phyloP scores from a whole-genome alignment of 2,797 vertebrate species.

The Siniperca scherzeri region DNA sequence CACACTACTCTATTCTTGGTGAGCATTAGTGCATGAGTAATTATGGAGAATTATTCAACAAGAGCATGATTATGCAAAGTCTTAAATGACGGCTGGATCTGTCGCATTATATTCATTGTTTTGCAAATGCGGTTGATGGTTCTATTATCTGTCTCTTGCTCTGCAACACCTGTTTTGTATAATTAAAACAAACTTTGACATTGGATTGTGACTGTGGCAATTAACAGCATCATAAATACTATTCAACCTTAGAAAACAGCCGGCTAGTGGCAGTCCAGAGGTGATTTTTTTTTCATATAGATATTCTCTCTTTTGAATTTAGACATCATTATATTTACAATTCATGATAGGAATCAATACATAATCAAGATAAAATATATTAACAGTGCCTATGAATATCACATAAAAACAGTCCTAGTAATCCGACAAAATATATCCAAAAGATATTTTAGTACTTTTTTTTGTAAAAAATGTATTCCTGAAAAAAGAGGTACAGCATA shows the following conservation, averaged over 20 bases:
- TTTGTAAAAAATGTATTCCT: too few relatives aligned
- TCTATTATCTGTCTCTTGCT: conserved; percentile 80
- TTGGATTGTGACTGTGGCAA: conserved; percentile 76
- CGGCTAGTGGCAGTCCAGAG: conserved; percentile 33
- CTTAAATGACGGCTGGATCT: conserved; percentile 83
- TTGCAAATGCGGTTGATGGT: conserved; percentile 85
- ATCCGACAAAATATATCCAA: too few relatives aligned
- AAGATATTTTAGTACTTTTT: too few relatives aligned
- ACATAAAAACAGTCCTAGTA: too few relatives aligned
- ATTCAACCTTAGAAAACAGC: conserved; percentile 52
- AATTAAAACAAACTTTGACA: conserved; percentile 86
- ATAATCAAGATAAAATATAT: neutral
- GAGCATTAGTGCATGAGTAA: conserved; percentile 80
- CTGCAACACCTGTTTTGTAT: conserved; percentile 85
- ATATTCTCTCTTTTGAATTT: neutral
- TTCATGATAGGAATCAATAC: neutral
- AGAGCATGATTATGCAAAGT: conserved; percentile 85
- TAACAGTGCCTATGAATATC: too few relatives aligned
- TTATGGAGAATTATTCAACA: conserved; percentile 86
- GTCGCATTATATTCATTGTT: conserved; percentile 84
- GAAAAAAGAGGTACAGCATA: too few relatives aligned
- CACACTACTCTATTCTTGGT: conserved; percentile 69
- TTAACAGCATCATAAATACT: conserved; percentile 71
- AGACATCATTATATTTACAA: neutral
- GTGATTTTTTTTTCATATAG: conserved; percentile 46